Evolutionary conservation across 2,113 vertebrate genomes (phyloP).

Genomic region (Pimephales promelas): DNA sequence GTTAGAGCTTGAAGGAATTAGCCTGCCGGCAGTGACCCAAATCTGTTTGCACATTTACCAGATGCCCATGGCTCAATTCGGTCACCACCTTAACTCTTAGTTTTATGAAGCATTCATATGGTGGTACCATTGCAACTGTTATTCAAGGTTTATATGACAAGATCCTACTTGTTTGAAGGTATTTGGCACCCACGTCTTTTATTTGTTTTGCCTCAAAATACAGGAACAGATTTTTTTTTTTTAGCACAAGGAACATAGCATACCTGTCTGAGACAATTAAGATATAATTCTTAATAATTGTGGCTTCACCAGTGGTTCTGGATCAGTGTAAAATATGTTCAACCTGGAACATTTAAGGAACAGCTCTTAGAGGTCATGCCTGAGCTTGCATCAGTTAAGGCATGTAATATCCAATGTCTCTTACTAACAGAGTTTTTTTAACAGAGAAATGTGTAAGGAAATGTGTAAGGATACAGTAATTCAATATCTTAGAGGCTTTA

Average conservation of each 20-base stretch:
- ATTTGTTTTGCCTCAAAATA: slow-evolving; percentile 26
- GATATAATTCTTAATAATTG: background rate
- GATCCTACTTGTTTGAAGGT: slow-evolving; percentile 61
- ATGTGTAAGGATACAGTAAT: slow-evolving; percentile 15
- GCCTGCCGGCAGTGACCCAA: slow-evolving; percentile 19
- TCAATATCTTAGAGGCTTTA: slow-evolving; percentile 3
- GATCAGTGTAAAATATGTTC: background rate
- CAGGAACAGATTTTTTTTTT: background rate
- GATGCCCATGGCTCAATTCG: background rate
- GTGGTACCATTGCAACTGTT: background rate
- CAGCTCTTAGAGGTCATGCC: slow-evolving; percentile 38
- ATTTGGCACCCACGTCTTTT: slow-evolving; percentile 38
- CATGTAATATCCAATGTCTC: slow-evolving; percentile 35
- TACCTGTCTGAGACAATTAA: background rate
- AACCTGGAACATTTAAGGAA: background rate
- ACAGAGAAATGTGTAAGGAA: background rate
- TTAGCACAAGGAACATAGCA: background rate
- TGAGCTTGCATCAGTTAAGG: slow-evolving; percentile 52
- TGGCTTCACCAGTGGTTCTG: background rate
- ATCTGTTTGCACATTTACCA: background rate
- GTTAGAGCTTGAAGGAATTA: background rate
- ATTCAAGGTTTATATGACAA: slow-evolving; percentile 56
- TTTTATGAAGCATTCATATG: background rate
- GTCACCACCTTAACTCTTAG: background rate
- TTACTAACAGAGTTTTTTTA: slow-evolving; percentile 21